Evolutionary conservation across 2,797 vertebrate species (phyloP), one percentile per base, ranked within the genome.

Genomic region (Merluccius polli): DNA sequence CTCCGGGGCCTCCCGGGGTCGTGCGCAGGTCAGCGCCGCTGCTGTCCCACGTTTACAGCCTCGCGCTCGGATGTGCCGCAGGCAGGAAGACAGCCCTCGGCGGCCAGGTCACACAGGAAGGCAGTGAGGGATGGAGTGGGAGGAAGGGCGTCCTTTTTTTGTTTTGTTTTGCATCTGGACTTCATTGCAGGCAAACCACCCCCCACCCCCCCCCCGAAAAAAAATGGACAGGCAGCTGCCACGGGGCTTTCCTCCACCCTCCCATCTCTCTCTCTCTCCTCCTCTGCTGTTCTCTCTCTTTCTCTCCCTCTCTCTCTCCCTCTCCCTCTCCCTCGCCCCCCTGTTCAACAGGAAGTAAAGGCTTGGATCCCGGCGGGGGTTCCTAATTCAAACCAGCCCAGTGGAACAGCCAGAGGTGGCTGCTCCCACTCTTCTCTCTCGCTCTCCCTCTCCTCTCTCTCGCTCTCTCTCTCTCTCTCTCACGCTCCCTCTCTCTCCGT

Each of bases 351-450:
- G 94, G 93, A 95, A 94, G 93, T 93, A 89, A 92, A 93, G 90
- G 85, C 92, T 93, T 93, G 90, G 90, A 92, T 93, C 92, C 94
- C 93, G 89, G 92, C 88, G 89, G 93, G 93, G 91, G 92, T 91
- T 92, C 90, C 86, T 95, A 95, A 95, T 94, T 94, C 91, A 93
- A 93, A 95, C 91, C 94, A 95, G 93, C 91, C 85, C 89, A 87
- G 89, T 92, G 89, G 87, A 93, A 92, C 83, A 93, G 91, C 91
- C 88, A 92, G 91, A 87, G 90, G 90, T 91, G 90, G 91, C 89
- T 78, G 82, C 87, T 91, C 89, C 89, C 88, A 68, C 73, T 44
- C 35, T 72, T 71, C 79, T 72, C 48, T 71, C 67, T 69, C 67
- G 18, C 67, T 69, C 67, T 69, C 67, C 6, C 67, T 30, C 67